Evolutionary conservation across 2,113 vertebrate species (phyloP), one percentile per base, ranked within the genome.

Genomic region (Scortum barcoo): DNA sequence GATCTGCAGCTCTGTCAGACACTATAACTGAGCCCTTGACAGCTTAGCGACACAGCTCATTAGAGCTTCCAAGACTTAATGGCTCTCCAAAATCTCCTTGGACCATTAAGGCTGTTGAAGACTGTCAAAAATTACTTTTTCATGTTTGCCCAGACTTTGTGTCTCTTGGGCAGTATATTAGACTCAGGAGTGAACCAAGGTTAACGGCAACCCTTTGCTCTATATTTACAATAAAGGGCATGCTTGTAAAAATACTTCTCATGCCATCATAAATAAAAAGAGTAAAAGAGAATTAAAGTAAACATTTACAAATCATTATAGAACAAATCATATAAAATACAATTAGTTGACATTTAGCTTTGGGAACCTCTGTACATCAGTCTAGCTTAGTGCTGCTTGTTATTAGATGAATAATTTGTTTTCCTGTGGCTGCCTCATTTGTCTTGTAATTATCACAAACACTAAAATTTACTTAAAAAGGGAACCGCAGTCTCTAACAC

Each of bases 401-500:
- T 60, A 51, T 60, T 22, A 42, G 48, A 40, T 30, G 16, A 36
- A 54, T 16, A 2, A 54, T 51, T 19, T 48, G 48, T 65, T 61
- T 72, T n/a, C 19, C 19, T 53, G 44, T 13, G 30, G 4, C 40
- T 53, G 6, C 40, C 16, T 81, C n/a, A 70, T 50, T 54, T 78
- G 20, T 78, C 26, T 53, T 69, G 11, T 28, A 63, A 1, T 51
- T 53, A 54, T 44, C 58, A 44, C 53, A 75, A 56, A 75, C 66
- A 40, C 56, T 26, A 30, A 63, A 80, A 72, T 56, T 70, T 17
- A 54, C 53, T 79, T 57, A 28, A n/a, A 69, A 70, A 53, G 57
- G 51, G 65, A 76, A 82, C 71, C 58, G 71, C 20, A 16, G n/a
- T 70, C 38, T 63, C 26, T 14, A 63, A 89, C 77, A 88, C 62